Conservation (phyloP, 2,113 vertebrate species). For the Chlorocebus sabaeus region DNA sequence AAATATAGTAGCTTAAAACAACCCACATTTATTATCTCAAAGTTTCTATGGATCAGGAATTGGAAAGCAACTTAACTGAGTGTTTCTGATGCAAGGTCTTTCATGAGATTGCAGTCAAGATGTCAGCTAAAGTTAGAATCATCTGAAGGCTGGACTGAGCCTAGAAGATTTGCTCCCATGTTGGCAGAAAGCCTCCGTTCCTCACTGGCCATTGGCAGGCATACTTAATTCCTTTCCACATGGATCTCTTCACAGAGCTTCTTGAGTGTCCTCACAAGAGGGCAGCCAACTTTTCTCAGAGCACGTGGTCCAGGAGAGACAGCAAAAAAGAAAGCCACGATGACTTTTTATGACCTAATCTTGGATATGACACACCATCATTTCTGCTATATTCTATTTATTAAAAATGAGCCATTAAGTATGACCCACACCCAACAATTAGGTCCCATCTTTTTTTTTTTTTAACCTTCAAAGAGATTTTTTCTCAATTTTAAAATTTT, state of each 20-base stretch:
- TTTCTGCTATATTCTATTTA: neutral
- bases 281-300: neutral
- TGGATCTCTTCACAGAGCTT: neutral
- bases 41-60: neutral
- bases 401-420: neutral
- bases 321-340: neutral
- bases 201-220: neutral
- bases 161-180: neutral
- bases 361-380: neutral
- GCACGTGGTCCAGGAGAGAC: neutral
- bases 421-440: neutral
- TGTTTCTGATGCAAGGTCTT: neutral
- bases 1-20: neutral
- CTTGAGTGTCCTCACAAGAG: neutral
- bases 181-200: neutral
- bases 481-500: neutral
- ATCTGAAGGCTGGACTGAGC: neutral
- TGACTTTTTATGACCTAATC: neutral
- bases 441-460: neutral
- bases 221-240: neutral
- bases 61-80: neutral
- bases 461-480: neutral
- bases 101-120: neutral
- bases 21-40: neutral
- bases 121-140: neutral